These are phyloP conservation scores for Myiagra hebetior DNA, from an alignment of 2,113 vertebrate genomes.

Conservation along the genomic window DNA sequence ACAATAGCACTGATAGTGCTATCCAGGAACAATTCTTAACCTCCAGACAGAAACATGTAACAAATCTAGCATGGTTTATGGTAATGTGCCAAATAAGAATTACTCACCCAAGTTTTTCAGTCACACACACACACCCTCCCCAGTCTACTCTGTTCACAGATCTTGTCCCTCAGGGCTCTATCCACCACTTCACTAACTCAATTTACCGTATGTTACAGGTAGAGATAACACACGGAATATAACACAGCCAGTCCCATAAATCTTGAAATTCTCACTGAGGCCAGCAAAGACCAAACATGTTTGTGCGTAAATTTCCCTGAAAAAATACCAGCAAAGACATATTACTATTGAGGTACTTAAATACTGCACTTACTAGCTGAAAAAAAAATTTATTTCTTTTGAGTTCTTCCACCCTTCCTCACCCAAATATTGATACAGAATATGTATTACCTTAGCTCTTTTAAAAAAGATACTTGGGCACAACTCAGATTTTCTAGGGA, in stretches of 20 bases:
- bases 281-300: neutral
- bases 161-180: neutral
- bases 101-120: neutral
- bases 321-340: neutral
- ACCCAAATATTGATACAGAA: neutral
- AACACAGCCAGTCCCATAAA: neutral
- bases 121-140: neutral
- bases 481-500: neutral
- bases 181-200: neutral
- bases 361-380: neutral
- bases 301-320: neutral
- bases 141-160: neutral
- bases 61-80: neutral
- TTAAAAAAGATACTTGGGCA: neutral
- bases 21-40: neutral
- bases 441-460: neutral
- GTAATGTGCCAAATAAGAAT: neutral
- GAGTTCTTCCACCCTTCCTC: neutral
- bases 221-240: neutral
- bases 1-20: accelerated
- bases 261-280: neutral
- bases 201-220: neutral
- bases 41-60: neutral
- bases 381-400: neutral
- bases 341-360: neutral